Evolutionary conservation across 2,113 vertebrate species (phyloP), one percentile per base, ranked within the genome.

Genomic region (Trematocara variabile): DNA sequence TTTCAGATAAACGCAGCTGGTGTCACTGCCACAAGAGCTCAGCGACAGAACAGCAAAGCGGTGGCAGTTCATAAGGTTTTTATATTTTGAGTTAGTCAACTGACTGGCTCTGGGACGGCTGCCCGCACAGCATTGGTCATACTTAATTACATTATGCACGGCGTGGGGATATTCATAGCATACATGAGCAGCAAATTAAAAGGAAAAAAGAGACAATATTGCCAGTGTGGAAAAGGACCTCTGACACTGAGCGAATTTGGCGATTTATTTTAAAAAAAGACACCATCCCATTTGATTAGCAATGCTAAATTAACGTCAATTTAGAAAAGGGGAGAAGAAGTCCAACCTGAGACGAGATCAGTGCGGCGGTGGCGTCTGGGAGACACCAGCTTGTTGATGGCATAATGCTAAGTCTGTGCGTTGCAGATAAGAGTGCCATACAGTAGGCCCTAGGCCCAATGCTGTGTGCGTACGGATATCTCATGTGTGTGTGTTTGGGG

Each of bases 101-200:
- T 95, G 94, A 95, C 93, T 95, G 90, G 94, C 94, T 94, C 95
- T 94, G 91, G 93, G 93, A 97, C 88, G 85, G 91, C 54, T 92
- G 96, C 96, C 93, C 95, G 95, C 92, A 89, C 91, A 83, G 94
- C 94, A 95, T 96, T 97, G 96, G 95, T 95, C 96, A 86, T 95
- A 95, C 95, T 96, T 97, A 97, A 97, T 95, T 93, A 92, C 91
- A 94, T 97, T 97, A 96, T 93, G 92, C 92, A 91, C 79, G 54
- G 91, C 80, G 70, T 8, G 12, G 89, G 91, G 91, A 92, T 86
- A 82, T 93, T 95, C 91, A 92, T 63, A 95, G 93, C 86, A 84
- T 86, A 91, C 87, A 84, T 86, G 93, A 96, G 86, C 85, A 80
- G 83, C 10, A 58, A 93, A 94, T 91, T 91, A 91, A 91, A 89